Evolutionary conservation across 2,888 invertebrate species (phyloP).

Genomic region (Dynastes grantii): DNA sequence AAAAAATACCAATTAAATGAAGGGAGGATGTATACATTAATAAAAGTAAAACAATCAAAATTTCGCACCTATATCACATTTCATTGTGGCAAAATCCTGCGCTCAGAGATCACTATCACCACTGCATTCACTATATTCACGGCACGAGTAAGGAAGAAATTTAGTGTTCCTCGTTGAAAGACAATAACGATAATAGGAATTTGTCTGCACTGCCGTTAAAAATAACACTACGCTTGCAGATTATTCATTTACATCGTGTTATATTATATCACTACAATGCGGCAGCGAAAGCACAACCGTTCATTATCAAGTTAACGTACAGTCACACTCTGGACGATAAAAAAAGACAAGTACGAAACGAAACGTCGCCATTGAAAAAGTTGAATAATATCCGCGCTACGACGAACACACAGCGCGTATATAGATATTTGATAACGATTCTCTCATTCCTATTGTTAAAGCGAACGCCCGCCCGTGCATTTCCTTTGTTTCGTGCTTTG

Average conservation of each 20-base stretch:
- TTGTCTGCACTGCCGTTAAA: not conserved
- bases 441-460: constrained; percentile 2
- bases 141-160: too few species aligned
- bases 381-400: constrained; percentile 14
- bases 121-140: not conserved
- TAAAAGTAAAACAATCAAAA: not conserved
- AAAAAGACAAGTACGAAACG: constrained; percentile 16
- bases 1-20: too few species aligned
- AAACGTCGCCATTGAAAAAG: constrained; percentile 7
- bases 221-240: not conserved
- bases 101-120: not conserved
- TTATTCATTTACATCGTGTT: constrained; percentile 4
- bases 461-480: not conserved
- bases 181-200: not conserved
- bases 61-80: not conserved
- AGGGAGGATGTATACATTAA: not conserved
- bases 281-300: not conserved
- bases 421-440: constrained; percentile 28
- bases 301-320: constrained; percentile 8
- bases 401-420: not conserved
- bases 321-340: constrained; percentile 13
- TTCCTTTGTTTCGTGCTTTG: constrained; percentile 16
- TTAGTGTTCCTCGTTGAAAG: too few species aligned
- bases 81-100: not conserved
- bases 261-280: constrained; percentile 1